Conservation (phyloP, 2,113 vertebrate species). For the Pontoporia blainvillei region DNA sequence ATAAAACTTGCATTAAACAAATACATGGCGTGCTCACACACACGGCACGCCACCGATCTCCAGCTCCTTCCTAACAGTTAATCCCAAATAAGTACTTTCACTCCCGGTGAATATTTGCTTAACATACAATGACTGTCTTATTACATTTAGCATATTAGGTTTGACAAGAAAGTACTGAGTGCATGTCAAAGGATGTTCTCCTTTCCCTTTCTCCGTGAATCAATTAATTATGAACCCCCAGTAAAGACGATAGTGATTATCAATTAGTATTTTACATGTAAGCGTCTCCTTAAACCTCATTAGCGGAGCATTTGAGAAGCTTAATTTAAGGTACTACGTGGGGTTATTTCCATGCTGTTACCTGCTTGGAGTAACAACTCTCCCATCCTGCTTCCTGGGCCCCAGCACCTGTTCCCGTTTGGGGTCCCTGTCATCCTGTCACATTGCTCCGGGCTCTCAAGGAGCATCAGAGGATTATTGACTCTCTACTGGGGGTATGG, state of each 20-base stretch:
- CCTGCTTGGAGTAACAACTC: neutral
- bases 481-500: too few relatives aligned
- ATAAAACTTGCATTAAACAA: conserved; percentile 69
- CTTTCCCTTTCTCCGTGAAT: neutral
- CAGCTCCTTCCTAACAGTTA: conserved; percentile 50
- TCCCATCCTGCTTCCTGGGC: neutral
- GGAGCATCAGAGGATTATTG: neutral
- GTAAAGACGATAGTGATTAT: conserved; percentile 23
- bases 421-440: neutral
- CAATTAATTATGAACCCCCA: conserved; percentile 36
- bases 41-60: neutral
- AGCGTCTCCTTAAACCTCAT: conserved; percentile 35
- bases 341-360: neutral
- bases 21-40: neutral
- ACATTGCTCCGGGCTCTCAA: neutral
- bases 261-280: conserved; percentile 29
- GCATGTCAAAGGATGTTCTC: neutral
- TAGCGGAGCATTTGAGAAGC: conserved; percentile 1
- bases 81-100: conserved; percentile 64
- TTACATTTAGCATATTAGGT: conserved; percentile 46
- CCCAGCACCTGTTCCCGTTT: neutral
- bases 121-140: conserved; percentile 64
- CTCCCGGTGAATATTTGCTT: conserved; percentile 66
- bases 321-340: neutral
- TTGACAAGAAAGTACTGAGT: conserved; percentile 19